Percentiles rank a stretch among this genome's conserved stretches.
phyloP scores from a whole-genome alignment of 2,888 invertebrate species.

The Ceratothoa steindachneri region DNA sequence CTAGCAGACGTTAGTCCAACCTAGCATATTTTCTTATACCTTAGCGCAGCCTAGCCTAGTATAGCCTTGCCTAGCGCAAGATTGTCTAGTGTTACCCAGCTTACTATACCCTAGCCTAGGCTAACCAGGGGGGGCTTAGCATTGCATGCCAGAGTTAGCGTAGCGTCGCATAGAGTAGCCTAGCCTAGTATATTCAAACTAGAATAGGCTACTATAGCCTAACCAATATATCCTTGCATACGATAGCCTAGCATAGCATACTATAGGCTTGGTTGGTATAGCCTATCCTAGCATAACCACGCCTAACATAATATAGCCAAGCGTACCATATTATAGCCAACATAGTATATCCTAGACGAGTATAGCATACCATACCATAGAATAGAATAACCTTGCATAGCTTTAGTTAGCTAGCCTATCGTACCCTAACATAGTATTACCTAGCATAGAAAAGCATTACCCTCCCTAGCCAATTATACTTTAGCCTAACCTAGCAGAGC shows the following conservation, averaged over 20 bases:
- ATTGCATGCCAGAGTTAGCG: not conserved
- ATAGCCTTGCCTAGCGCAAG: not conserved
- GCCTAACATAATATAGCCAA: not conserved
- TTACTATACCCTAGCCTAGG: no score
- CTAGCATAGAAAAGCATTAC: no score
- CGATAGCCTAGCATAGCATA: not conserved
- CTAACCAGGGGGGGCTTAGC: not conserved
- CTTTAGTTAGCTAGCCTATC: not conserved
- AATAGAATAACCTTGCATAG: no score
- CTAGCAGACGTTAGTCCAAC: not conserved
- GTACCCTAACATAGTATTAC: not conserved
- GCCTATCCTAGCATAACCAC: no score
- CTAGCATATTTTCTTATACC: not conserved
- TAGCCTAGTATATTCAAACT: not conserved
- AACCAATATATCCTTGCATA: not conserved
- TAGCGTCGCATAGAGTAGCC: not conserved
- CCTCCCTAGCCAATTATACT: no score
- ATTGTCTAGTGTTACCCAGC: not conserved
- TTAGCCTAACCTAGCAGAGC: not conserved
- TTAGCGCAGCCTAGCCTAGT: not conserved
- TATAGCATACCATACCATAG: no score
- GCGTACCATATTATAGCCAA: not conserved
- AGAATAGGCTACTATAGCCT: not conserved
- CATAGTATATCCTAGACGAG: not conserved
- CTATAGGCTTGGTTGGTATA: no score